Base-by-base conservation (phyloP, 2,888 invertebrate species). In the Pristionchus mayeri region DNA sequence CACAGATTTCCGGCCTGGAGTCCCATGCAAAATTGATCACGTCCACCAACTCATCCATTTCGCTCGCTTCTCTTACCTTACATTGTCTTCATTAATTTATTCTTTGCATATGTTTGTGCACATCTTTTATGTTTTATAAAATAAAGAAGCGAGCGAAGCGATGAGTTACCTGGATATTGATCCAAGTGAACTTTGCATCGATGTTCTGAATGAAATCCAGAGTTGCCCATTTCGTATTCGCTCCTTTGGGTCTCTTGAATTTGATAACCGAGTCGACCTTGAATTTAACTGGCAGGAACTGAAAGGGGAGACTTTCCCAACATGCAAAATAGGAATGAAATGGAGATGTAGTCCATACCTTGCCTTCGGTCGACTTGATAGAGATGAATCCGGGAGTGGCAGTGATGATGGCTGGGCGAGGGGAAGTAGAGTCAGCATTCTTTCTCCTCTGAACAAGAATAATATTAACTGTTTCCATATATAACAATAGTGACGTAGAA, bases 131-230 rank as follows among this genome's bases (percentile, higher is more conserved):
- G 6, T 16, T 2, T 18, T 11, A 18, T 52, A 52, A 3, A 21
- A 16, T 21, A 50, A 50, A 16, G 50, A 50, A 4, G 11, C 50
- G 2, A 16, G 52, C n/a, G 52, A 52, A 4, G 3, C 21, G 7
- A 52, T 52, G 52, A 52, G 1, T 18, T 30, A 78, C 76, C 18
- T 78, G 76, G 30, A 78, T n/a, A 9, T 50, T 50, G 50, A 78
- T 21, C 11, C 50, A 50, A 21, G 3, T 0, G 18, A 30, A 78
- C 50, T 50, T 48, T 4, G 76, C 27, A 1, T 78, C 9, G 21
- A 50, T 21, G 34, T 48, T 16, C 18, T 50, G 76, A 24, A 50
- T 24, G 76, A 24, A 50, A 50, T 78, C 76, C 30, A 78, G 50
- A 6, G 30, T 48, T 0, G 18, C 0, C 76, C 48, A 48, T 18